Evolutionary conservation across 2,888 invertebrate species (phyloP), one percentile per base, ranked within the genome.

Genomic region (Eutolmus rufibarbis): DNA sequence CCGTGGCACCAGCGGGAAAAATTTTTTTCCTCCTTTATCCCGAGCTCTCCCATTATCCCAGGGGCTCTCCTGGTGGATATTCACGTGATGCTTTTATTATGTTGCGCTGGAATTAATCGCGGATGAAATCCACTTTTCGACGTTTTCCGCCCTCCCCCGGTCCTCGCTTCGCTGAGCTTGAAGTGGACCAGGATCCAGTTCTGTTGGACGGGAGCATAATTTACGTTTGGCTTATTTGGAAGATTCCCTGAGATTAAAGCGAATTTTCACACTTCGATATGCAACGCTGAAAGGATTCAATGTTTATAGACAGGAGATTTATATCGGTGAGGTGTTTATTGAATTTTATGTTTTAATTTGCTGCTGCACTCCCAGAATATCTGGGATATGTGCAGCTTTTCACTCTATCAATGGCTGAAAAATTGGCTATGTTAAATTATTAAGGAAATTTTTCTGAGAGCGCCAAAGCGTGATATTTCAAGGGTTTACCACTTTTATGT

Each of bases 11-110:
- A 66, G 28, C 19, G 51, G 51, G 28, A 66, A 66, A 66, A 31
- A 14, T 43, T 51, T 79, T 46, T 40, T 40, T 46, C 43, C 79
- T 51, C 79, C 46, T 51, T 51, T 9, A 34, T 51, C 31, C 51
- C 51, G 28, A 43, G 40, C 23, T 19, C 78, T 51, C 16, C 5
- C 51, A 79, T 79, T 79, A 51, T 79, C 51, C 14, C 46, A 28
- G 79, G 79, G 16, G 51, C n/a, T 51, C 51, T 79, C 79, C 7
- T 28, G 79, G 46, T 31, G 31, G 79, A 79, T 79, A 79, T 79
- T 79, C 79, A 79, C 79, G 79, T 79, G 79, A 79, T 79, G 79
- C 79, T 79, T 79, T 79, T 79, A 51, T 79, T 79, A 79, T 79
- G 79, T 79, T 28, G 23, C 79, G 51, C 79, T 46, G 51, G 79